A percentile compares a stretch with the other conserved stretches of the same genome.
phyloP scores from a whole-genome alignment of 2,888 invertebrate species.

The Crematogaster levior region DNA sequence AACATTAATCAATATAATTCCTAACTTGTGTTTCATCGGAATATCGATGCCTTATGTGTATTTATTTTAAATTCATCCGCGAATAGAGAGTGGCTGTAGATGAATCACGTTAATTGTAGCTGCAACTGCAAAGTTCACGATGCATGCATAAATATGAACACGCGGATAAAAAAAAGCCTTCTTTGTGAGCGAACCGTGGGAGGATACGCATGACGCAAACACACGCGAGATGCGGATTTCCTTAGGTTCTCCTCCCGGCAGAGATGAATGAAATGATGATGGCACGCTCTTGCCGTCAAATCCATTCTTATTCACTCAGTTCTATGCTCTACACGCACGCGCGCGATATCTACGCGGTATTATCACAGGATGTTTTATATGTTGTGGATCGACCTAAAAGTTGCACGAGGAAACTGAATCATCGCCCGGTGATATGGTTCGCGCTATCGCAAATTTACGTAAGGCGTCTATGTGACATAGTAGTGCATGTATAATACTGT shows the following conservation, averaged over 20 bases:
- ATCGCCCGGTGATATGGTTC: neutral
- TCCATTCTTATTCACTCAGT: constrained; percentile 58
- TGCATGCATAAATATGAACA: constrained; percentile 36
- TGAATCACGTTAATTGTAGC: constrained; percentile 14
- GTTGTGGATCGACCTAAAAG: constrained; percentile 24
- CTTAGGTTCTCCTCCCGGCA: constrained; percentile 52
- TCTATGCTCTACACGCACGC: constrained; percentile 37
- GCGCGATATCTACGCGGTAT: constrained; percentile 49
- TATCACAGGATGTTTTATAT: constrained; percentile 61
- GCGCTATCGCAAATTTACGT: constrained; percentile 30
- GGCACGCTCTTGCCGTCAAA: constrained; percentile 46
- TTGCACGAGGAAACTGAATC: constrained; percentile 38
- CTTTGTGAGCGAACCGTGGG: constrained; percentile 49
- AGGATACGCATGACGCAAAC: constrained; percentile 41
- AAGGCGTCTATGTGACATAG: neutral
- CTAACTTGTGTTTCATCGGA: neutral
- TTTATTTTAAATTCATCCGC: neutral
- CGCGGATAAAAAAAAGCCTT: constrained; percentile 40
- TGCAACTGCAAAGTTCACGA: constrained; percentile 5
- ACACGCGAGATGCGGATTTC: constrained; percentile 38
- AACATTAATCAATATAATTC: neutral
- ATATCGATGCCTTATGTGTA: neutral
- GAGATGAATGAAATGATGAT: constrained; percentile 77
- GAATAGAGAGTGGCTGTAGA: neutral
- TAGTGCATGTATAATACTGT: neutral